Evolutionary conservation across 2,797 vertebrate genomes (phyloP), one percentile per base, ranked within the genome.

Genomic region (Gobionotothen gibberifrons): DNA sequence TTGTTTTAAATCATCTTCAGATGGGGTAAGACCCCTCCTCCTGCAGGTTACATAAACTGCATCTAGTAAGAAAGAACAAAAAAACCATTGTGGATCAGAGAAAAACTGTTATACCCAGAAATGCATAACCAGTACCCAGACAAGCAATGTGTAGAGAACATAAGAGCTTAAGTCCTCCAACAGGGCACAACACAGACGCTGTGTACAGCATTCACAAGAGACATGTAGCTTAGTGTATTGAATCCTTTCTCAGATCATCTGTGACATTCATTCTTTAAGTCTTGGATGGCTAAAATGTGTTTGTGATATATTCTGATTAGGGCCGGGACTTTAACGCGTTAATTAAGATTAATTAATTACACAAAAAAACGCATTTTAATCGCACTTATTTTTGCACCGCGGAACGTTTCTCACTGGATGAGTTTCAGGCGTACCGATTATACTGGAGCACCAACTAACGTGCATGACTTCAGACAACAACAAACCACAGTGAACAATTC

Each of bases 1-100:
- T 79, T 70, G 57, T 67, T 13, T 58, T 89, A 88, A 88, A 74
- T 93, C 87, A 66, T 96, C 92, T 91, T 94, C 90, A 92, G 87
- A 94, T 81, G 85, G 32, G 32, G 8, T 36, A 91, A 87, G 82
- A 90, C 90, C 82, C 90, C 62, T 29, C 91, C 32, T 17, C 21
- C 74, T 85, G 90, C 76, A 63, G 79, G 89, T 96, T 96, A 99
- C 97, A 99, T 99, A 89, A 99, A 99, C 91, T 99, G 97, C 94
- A 98, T 98, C 97, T 99, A 93, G 21, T 81, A 75, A 80, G 9
- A 80, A 11, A 17, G 69, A 59, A 67, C 51, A 16, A 16, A 42
- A 56, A 22, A 2, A 62, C 55, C 13, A n/a, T 60, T 12, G 39
- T 36, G 17, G 12, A 46, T 16, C 10, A 21, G 17, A 1, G 5